Percentiles rank a stretch among this genome's conserved stretches.
Conservation (phyloP, 1,140 invertebrate genomes). For the Acromyrmex echinatior region DNA sequence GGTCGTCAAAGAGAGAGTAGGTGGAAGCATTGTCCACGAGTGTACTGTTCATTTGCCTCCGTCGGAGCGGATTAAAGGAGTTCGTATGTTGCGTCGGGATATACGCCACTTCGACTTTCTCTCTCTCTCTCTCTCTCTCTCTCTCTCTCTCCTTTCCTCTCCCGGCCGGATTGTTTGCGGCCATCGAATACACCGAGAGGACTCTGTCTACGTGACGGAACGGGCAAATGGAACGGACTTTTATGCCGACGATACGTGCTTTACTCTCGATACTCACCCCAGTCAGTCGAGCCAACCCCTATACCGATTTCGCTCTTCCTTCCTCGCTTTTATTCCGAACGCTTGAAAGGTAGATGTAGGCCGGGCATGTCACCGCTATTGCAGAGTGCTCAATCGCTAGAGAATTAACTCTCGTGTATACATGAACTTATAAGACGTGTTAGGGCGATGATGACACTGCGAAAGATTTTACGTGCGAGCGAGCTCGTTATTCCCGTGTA, state of each 20-base stretch:
- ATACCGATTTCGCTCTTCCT: conserved; percentile 33
- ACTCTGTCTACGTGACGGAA: conserved; percentile 59
- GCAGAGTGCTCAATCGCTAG: conserved; percentile 17
- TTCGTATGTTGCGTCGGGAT: conserved; percentile 57
- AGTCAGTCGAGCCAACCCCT: background rate
- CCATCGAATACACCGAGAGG: conserved; percentile 63
- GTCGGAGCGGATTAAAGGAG: conserved; percentile 78
- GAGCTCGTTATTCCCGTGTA: background rate
- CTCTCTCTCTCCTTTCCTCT: conserved; percentile 31
- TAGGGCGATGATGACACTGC: conserved; percentile 23
- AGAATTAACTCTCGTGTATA: conserved; percentile 51
- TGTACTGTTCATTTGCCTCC: conserved; percentile 77
- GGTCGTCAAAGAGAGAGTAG: conserved; percentile 13
- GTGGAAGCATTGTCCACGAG: conserved; percentile 72
- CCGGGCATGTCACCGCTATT: background rate
- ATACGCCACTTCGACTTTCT: background rate
- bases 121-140: background rate
- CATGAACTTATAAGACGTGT: background rate
- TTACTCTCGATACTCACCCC: conserved; percentile 12
- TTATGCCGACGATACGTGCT: conserved; percentile 68
- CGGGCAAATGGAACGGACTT: conserved; percentile 77
- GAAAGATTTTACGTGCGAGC: conserved; percentile 11
- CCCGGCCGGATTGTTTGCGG: conserved; percentile 69
- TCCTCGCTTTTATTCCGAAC: conserved; percentile 1
- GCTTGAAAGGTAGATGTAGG: background rate